Percentiles rank a stretch among this genome's conserved stretches.
These are phyloP conservation scores for Trididemnum miniatum DNA, from an alignment of 23 tunicate genomes.

Conservation along the genomic window DNA sequence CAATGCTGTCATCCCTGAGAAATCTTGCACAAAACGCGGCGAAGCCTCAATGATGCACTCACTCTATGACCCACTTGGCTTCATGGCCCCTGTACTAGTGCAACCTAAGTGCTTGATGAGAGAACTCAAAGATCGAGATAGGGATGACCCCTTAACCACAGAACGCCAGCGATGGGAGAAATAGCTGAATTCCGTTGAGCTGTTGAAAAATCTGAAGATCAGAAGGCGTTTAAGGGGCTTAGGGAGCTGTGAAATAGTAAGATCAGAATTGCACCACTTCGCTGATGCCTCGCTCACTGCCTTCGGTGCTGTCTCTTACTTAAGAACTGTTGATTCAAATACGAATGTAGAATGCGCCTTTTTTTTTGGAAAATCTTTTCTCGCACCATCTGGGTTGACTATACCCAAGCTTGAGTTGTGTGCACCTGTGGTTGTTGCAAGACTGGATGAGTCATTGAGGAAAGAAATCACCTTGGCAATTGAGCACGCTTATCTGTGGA, in stretches of 20 bases:
- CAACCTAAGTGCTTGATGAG: neutral
- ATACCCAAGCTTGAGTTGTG: conserved; percentile 3
- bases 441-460: neutral
- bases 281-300: neutral
- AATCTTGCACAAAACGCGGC: neutral
- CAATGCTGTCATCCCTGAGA: neutral
- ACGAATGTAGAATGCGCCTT: neutral
- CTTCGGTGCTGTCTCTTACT: neutral
- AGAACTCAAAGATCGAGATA: neutral
- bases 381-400: neutral
- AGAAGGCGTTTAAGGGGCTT: neutral
- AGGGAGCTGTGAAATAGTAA: neutral
- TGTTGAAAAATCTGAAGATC: neutral
- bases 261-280: conserved; percentile 1
- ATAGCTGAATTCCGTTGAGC: neutral
- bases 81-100: neutral
- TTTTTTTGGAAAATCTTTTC: neutral
- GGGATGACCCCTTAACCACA: neutral
- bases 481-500: neutral
- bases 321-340: neutral
- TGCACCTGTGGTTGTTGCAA: conserved; percentile 9
- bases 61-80: neutral
- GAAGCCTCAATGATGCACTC: conserved; percentile 6
- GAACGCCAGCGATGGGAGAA: neutral
- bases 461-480: neutral